These are phyloP conservation scores for Malurus leucopterus DNA, from an alignment of 2,797 vertebrate species.

Conservation along the genomic window DNA sequence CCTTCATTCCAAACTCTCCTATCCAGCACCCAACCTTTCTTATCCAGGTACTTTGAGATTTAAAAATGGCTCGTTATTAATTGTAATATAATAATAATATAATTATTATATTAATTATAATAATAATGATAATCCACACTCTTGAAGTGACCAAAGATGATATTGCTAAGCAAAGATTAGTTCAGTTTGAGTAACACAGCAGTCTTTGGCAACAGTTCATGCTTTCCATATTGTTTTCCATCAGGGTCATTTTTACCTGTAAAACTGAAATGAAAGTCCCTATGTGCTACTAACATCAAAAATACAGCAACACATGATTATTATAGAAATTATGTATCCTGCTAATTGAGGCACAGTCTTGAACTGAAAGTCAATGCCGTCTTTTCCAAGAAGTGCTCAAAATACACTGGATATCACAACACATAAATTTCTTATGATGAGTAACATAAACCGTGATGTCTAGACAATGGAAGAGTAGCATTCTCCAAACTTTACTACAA, in stretches of 20 bases:
- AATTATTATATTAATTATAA: background rate
- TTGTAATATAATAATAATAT: background rate
- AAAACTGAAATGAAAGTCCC: background rate
- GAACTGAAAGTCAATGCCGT: background rate
- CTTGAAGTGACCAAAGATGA: background rate
- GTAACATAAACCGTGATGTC: background rate
- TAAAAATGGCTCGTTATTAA: constrained; percentile 4
- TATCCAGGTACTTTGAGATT: background rate
- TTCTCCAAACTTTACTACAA: background rate
- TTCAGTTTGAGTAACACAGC: background rate
- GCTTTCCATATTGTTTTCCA: background rate
- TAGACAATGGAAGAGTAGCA: background rate
- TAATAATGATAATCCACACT: background rate
- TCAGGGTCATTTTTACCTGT: background rate
- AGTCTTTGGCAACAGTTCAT: background rate
- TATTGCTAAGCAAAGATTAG: background rate
- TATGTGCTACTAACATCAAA: background rate
- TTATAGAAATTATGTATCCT: background rate
- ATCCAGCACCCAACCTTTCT: background rate
- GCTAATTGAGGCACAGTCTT: background rate
- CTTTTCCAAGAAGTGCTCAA: background rate
- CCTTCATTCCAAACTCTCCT: background rate
- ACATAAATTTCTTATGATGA: background rate
- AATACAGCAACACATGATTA: background rate
- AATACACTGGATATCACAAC: background rate